Conservation (phyloP, 2,888 invertebrate genomes). For the Lepetodrilus schrolli region DNA sequence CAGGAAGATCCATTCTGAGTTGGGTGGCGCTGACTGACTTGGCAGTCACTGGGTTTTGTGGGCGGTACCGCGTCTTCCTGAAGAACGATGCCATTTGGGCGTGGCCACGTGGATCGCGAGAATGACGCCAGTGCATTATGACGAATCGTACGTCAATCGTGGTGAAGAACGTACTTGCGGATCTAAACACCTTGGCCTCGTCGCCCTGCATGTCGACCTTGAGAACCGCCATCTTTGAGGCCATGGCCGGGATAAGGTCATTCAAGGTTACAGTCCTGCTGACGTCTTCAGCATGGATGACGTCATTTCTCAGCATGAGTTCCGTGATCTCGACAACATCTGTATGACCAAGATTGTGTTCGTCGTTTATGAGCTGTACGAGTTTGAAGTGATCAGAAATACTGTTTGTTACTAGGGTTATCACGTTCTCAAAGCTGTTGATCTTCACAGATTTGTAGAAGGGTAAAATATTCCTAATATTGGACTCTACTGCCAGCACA, state of each 20-base stretch:
- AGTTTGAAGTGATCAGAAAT: constrained; percentile 39
- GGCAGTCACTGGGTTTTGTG: no score
- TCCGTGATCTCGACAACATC: background rate
- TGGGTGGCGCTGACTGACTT: no score
- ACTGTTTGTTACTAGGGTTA: constrained; percentile 40
- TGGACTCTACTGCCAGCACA: constrained; percentile 47
- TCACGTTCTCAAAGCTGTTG: constrained; percentile 33
- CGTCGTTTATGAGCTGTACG: background rate
- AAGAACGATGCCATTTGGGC: no score
- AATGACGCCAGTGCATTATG: constrained; percentile 44
- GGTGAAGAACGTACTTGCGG: constrained; percentile 37
- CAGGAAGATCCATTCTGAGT: no score
- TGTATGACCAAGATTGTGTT: constrained; percentile 16
- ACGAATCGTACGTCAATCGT: constrained; percentile 41
- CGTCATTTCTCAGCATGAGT: background rate
- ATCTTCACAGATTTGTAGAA: constrained; percentile 40
- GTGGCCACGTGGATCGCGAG: background rate
- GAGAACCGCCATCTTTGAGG: constrained; percentile 39
- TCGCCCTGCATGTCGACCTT: constrained; percentile 45
- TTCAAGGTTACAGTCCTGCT: constrained; percentile 39
- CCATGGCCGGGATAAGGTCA: constrained; percentile 34
- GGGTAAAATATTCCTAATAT: constrained; percentile 30
- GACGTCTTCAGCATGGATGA: constrained; percentile 10
- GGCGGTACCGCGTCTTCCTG: no score
- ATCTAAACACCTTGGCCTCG: constrained; percentile 31